phyloP scores from a whole-genome alignment of 2,797 vertebrate genomes.

The Sphenopsis melanotis region DNA sequence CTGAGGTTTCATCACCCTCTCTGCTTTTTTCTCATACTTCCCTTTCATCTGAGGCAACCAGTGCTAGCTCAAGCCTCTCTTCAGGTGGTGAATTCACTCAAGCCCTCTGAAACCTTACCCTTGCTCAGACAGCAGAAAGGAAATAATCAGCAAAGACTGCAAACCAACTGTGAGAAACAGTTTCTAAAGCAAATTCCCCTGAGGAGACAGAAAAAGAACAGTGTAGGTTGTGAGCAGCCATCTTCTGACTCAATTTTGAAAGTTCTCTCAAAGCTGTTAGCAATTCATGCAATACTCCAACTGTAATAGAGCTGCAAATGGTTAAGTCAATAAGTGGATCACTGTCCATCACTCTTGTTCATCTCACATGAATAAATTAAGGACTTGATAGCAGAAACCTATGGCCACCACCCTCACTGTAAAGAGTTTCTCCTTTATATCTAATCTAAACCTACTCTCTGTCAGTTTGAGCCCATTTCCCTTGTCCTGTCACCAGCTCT shows the following conservation, averaged over 20 bases:
- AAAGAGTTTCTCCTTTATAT: background rate
- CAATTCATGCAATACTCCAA: background rate
- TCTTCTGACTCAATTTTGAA: background rate
- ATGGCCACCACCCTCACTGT: fast-evolving
- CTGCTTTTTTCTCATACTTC: background rate
- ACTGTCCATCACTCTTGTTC: background rate
- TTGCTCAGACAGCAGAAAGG: background rate
- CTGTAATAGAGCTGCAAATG: background rate
- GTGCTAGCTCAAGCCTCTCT: background rate
- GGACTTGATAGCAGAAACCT: background rate
- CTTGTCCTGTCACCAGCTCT: background rate
- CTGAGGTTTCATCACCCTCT: background rate
- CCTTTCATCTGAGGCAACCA: background rate
- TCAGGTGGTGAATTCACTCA: background rate
- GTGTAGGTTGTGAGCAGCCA: background rate
- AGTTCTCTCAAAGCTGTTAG: background rate
- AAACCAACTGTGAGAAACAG: background rate
- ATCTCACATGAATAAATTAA: background rate
- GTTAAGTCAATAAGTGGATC: background rate
- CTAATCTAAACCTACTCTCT: background rate
- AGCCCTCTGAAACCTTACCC: background rate
- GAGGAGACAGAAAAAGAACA: background rate
- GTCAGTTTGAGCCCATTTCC: background rate
- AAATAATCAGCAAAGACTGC: background rate
- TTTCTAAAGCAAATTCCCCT: background rate